phyloP scores from a whole-genome alignment of 2,797 vertebrate species.

The Danio albolineatus region DNA sequence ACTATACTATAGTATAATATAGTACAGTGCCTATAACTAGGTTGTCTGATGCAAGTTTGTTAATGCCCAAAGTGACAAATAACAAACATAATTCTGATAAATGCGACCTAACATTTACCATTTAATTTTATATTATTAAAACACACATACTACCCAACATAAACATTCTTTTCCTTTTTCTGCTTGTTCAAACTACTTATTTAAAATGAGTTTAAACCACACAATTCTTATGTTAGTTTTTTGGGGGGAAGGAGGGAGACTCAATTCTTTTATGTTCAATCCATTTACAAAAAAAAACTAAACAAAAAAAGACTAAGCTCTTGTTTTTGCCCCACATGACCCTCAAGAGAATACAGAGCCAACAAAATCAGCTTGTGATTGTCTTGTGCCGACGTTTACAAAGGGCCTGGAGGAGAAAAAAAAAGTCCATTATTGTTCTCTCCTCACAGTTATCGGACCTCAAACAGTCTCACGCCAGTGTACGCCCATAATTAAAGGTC shows the following conservation, averaged over 20 bases:
- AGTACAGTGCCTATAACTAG: background rate
- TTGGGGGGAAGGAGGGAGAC: too few species aligned
- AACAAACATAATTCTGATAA: background rate
- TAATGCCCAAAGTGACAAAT: background rate
- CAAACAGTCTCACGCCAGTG: conserved; percentile 17
- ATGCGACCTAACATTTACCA: background rate
- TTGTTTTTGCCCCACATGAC: conserved; percentile 38
- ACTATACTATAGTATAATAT: too few species aligned
- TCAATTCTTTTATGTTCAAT: too few species aligned
- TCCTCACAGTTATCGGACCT: conserved; percentile 17
- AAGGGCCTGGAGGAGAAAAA: background rate
- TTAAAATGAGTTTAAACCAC: too few species aligned
- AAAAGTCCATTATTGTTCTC: conserved; percentile 23
- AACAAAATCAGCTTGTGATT: conserved; percentile 45
- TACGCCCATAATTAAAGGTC: conserved; percentile 17
- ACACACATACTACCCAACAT: background rate
- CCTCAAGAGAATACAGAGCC: conserved; percentile 10
- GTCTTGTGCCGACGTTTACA: conserved; percentile 42
- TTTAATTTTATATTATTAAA: background rate
- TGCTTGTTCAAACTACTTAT: too few species aligned
- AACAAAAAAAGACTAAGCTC: background rate
- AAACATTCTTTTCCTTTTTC: background rate
- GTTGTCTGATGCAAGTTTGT: background rate
- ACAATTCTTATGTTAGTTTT: too few species aligned
- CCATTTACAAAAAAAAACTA: too few species aligned